Conservation (phyloP, 92 coral and sea anemone genomes). For the Bergia sp. region DNA sequence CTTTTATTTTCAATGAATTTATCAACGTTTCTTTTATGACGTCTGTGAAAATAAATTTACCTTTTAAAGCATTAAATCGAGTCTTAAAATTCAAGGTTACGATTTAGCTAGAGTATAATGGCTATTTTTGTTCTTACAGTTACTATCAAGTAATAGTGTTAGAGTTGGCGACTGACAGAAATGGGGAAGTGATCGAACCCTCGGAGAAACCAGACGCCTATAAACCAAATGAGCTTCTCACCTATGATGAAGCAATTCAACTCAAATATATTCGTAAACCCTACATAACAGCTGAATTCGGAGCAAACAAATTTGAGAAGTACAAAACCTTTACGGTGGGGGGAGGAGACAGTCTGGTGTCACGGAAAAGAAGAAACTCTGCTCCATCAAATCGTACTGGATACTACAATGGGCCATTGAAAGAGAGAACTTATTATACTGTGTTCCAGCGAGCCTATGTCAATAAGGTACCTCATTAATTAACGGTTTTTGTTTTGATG, state of each 20-base stretch:
- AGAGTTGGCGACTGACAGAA: slow-evolving; percentile 42
- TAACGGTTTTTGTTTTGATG: neutral
- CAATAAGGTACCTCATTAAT: slow-evolving; percentile 53
- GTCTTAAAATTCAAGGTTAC: neutral
- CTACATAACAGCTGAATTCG: slow-evolving; percentile 75
- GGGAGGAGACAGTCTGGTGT: slow-evolving; percentile 19
- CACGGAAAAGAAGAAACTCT: slow-evolving; percentile 40
- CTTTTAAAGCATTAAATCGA: neutral
- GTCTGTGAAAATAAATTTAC: neutral
- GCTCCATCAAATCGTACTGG: slow-evolving; percentile 32
- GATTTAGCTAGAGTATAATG: neutral
- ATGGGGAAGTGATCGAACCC: slow-evolving; percentile 48
- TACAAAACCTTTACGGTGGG: slow-evolving; percentile 68
- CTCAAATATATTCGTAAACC: slow-evolving; percentile 60
- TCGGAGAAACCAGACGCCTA: slow-evolving; percentile 47
- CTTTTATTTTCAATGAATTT: neutral
- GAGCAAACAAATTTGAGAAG: slow-evolving; percentile 53
- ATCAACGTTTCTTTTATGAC: neutral
- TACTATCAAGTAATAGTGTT: slow-evolving; percentile 40
- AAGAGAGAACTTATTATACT: slow-evolving; percentile 65
- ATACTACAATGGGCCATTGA: slow-evolving; percentile 79
- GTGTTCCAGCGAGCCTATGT: slow-evolving; percentile 84
- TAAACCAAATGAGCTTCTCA: slow-evolving; percentile 52
- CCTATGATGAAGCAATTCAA: slow-evolving; percentile 65
- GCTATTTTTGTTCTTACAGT: neutral